Percentiles rank a stretch among this genome's conserved stretches.
These are phyloP conservation scores for Lophius piscatorius DNA, from an alignment of 2,113 vertebrate genomes.

Conservation along the genomic window DNA sequence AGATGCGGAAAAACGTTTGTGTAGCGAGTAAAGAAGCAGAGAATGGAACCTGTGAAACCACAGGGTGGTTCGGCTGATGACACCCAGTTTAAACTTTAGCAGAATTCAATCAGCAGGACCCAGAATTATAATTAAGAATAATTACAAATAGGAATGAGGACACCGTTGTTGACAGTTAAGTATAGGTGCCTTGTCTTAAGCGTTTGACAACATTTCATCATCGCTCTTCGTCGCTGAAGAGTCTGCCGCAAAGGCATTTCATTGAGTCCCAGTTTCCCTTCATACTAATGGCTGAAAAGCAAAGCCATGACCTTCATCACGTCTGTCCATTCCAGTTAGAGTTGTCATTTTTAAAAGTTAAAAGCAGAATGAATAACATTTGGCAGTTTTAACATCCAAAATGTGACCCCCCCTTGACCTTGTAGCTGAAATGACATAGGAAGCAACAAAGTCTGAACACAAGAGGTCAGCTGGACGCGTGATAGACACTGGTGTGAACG, in stretches of 20 bases:
- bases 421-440: too few relatives aligned
- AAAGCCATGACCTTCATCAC: slow-evolving; percentile 20
- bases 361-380: too few relatives aligned
- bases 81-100: background rate
- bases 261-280: slow-evolving; percentile 13
- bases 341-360: slow-evolving; percentile 1
- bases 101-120: background rate
- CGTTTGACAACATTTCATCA: slow-evolving; percentile 44
- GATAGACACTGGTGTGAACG: too few relatives aligned
- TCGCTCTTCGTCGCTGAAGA: slow-evolving; percentile 51
- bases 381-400: too few relatives aligned
- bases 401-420: too few relatives aligned
- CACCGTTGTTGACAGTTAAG: slow-evolving; percentile 25
- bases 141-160: slow-evolving; percentile 2
- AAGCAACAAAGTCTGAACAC: background rate
- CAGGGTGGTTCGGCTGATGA: background rate
- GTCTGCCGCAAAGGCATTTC: slow-evolving; percentile 16
- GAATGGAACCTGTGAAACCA: background rate
- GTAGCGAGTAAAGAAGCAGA: background rate
- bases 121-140: slow-evolving; percentile 17
- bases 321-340: background rate
- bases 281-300: background rate
- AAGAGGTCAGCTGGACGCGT: too few relatives aligned
- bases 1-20: background rate
- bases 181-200: slow-evolving; percentile 22